Percentiles rank a stretch among this genome's conserved stretches.
These are phyloP conservation scores for Eutrigla gurnardus DNA, from an alignment of 2,797 vertebrate genomes.

Conservation along the genomic window DNA sequence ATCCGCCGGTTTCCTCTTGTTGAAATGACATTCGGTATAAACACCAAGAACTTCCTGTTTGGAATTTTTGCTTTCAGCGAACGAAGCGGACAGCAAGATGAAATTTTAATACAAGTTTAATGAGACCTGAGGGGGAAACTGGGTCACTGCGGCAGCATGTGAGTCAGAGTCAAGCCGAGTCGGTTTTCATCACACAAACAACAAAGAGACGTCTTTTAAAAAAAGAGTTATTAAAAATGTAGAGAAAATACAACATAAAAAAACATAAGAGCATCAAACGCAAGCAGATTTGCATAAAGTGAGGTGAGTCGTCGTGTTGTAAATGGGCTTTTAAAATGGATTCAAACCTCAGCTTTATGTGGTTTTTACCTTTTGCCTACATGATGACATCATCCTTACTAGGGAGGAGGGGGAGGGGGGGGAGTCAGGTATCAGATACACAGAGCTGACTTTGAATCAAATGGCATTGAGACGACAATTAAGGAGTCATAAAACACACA, in stretches of 20 bases:
- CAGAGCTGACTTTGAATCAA: background rate
- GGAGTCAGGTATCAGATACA: background rate
- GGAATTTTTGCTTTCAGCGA: background rate
- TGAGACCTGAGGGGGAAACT: conserved; percentile 30
- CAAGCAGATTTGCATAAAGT: background rate
- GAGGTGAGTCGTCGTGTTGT: background rate
- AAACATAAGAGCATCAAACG: background rate
- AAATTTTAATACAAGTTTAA: conserved; percentile 39
- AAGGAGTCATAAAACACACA: background rate
- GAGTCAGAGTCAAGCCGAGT: background rate
- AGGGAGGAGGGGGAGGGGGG: too few relatives aligned
- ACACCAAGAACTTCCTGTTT: conserved; percentile 20
- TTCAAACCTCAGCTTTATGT: too few relatives aligned
- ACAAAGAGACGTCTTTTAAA: background rate
- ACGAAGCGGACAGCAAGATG: background rate
- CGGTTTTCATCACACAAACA: background rate
- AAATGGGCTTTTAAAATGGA: too few relatives aligned
- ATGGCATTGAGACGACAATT: background rate
- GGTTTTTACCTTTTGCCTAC: background rate
- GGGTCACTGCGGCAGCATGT: conserved; percentile 36
- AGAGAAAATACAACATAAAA: background rate
- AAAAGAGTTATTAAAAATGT: background rate
- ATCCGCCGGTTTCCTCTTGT: background rate
- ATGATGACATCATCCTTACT: background rate
- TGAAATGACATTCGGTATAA: background rate